Evolutionary conservation across 2,797 vertebrate species (phyloP), one percentile per base, ranked within the genome.

Genomic region (Alcedo atthis): DNA sequence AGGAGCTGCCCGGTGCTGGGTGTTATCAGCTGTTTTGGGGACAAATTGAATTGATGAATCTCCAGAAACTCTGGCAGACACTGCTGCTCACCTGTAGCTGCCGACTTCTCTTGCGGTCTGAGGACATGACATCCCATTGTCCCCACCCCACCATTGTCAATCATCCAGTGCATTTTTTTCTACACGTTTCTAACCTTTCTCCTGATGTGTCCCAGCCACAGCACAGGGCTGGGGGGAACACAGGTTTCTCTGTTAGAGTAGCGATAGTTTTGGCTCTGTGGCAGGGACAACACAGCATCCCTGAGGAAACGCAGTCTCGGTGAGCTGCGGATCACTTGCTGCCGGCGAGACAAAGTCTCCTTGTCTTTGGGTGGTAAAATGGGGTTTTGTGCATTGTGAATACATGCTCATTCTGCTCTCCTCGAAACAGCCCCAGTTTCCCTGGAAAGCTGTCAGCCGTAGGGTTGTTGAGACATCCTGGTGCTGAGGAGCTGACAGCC

Each of bases 261-360:
- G 87, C 76, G 79, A 68, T 93, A 55, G 90, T 78, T 96, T 87
- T 89, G 95, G 89, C 92, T 94, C 87, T 81, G 0, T 32, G 55
- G 89, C 82, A 62, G 35, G 82, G 68, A 8, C 28, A 20, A 40
- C 92, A 35, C 2, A 12, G 53, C 51, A 49, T 97, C 97, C 97
- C 94, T 48, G 6, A 70, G 96, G 97, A 94, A 92, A 78, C 86
- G 28, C 49, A 74, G 82, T 93, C 96, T 37, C 93, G 73, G 48
- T 92, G 84, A 94, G 77, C 96, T 69, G 89, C 42, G 81, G 83
- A 70, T 92, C 89, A 69, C 97, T 42, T 87, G n/a, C 76, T 81
- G 84, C 87, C 94, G 94, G 93, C 96, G 87, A 85, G 79, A 97
- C 94, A 96, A 86, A 86, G 92, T 87, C 62, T 45, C 92, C 95